Evolutionary conservation across 2,113 vertebrate genomes (phyloP).

Genomic region (Gobius niger): DNA sequence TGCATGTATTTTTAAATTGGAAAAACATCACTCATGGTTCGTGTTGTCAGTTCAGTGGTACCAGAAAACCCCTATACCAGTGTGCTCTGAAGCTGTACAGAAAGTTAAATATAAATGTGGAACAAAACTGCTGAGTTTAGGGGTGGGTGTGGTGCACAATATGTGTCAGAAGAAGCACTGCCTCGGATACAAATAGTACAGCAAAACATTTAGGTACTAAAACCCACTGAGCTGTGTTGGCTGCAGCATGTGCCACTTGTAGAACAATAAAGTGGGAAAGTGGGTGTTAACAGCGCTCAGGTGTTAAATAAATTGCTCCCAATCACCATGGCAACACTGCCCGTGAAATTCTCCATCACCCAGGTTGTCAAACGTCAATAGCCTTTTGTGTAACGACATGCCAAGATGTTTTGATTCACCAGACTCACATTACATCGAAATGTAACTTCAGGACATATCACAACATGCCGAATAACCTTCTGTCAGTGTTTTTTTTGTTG

Average conservation of each 20-base stretch:
- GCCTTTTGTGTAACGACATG: no score
- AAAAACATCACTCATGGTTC: not conserved
- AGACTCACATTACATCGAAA: not conserved
- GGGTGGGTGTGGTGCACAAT: not conserved
- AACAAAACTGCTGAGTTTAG: not conserved
- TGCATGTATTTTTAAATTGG: not conserved
- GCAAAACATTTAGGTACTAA: not conserved
- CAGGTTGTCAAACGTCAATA: no score
- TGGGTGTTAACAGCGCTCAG: no score
- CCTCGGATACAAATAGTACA: not conserved
- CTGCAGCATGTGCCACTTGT: no score
- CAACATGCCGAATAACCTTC: not conserved
- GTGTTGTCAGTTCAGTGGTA: not conserved
- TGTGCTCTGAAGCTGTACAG: not conserved
- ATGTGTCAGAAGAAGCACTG: not conserved
- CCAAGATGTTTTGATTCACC: no score
- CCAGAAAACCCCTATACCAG: not conserved
- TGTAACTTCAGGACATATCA: not conserved
- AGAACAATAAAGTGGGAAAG: no score
- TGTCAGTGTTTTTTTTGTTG: not conserved
- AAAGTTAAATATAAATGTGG: constrained; percentile 1
- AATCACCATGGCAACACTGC: no score
- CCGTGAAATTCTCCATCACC: no score
- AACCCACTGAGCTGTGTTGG: no score
- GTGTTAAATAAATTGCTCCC: no score